Evolutionary conservation across 2,888 invertebrate species (phyloP), one percentile per base, ranked within the genome.

Genomic region (Nomada fabriciana): DNA sequence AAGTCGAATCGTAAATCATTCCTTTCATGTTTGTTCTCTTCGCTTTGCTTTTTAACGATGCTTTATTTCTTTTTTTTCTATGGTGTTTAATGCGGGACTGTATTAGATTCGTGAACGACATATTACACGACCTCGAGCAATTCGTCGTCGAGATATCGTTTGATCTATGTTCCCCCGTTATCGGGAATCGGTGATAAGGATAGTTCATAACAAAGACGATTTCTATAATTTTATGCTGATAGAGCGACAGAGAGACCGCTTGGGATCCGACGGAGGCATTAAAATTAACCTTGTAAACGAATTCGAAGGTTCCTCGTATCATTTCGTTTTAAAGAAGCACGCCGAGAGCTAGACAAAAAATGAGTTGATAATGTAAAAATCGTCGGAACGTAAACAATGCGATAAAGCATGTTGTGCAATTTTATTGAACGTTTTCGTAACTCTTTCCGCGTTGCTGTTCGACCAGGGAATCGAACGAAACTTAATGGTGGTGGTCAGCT

Each of bases 131-230:
- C 76, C 76, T 86, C 70, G 77, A 81, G 11, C 59, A 42, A 67
- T 78, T 81, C 59, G 60, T 75, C 59, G 60, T 70, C 71, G 65
- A 77, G 83, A 73, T 75, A 83, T 74, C 69, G 67, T 11, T 52
- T 13, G 55, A 82, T 85, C 68, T 70, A 64, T 43, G 75, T 61
- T 25, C 55, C 59, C 52, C 20, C 50, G 63, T 84, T 87, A 84
- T 86, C 83, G 42, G 52, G 23, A 76, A 55, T 20, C 43, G 11
- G 18, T 36, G 82, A 87, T 87, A 87, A 86, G 64, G 61, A 74
- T 75, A 71, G 69, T 65, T 80, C 23, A 25, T 20, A 57, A 74
- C 20, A 68, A 63, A 80, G 47, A 70, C n/a, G n/a, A 29, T 57
- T 57, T 57, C 25, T 63, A 25, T 7, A 20, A 29, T 61, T 68